Base-by-base conservation (phyloP, 2,113 vertebrate genomes). In the Oryzias melastigma region DNA sequence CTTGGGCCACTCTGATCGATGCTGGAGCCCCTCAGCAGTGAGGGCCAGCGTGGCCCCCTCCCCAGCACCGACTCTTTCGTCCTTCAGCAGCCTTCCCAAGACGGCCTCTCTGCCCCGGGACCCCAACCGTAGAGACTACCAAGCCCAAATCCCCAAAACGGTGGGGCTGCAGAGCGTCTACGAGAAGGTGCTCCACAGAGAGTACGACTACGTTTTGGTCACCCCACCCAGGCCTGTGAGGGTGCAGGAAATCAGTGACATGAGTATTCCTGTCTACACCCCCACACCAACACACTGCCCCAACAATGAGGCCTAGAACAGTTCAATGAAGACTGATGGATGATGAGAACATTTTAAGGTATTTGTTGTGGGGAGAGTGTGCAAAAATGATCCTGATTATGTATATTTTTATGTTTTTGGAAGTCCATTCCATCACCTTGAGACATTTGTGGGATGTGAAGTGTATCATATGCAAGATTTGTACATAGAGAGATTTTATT, bases 121-220 rank as follows among this genome's bases (percentile, higher is more conserved):
- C 74, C 92, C 93, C 14, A 80, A 95, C 50, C 93, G 93, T 76
- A 92, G 94, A 70, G 97, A 99, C 88, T 95, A 96, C 73, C 95
- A 95, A 83, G 96, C 95, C 35, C 95, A 96, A 62, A 92, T 98
- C 59, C 96, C 96, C 62, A 98, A 98, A 90, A 98, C 95, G 0
- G 91, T 93, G 27, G 96, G 95, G 16, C 88, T 99, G 43, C 97
- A 98, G 90, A 98, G 95, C 0, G 97, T 99, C 71, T 98, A 98
- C 0, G 96, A 99, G 89, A 98, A 98, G 83, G 95, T 97, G 55
- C 87, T 97, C 44, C 94, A 96, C 79, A 91, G 92, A 43, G 96
- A 97, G 88, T 96, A 94, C 63, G 95, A 97, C 82, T 93, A 91
- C 62, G 93, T 95, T 0, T 82, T 97, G 65, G 93, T 96, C 49